These are phyloP conservation scores for Siniperca knerii DNA, from an alignment of 2,113 vertebrate genomes.

Conservation along the genomic window DNA sequence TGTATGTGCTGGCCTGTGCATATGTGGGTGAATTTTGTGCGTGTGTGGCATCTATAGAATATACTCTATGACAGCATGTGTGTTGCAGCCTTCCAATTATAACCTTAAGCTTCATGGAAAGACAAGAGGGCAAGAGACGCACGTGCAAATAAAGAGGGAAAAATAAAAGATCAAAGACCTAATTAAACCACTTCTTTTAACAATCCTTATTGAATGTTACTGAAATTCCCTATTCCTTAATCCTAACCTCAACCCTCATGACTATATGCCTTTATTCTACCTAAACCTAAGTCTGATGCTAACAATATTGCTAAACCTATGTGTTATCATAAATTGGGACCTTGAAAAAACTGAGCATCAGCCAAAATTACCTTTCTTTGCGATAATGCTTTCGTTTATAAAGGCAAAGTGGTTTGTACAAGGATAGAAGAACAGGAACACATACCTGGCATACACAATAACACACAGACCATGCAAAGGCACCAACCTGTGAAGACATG, in stretches of 20 bases:
- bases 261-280: neutral
- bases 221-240: neutral
- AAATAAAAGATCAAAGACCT: neutral
- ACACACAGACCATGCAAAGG: neutral
- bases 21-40: neutral
- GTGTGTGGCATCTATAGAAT: neutral
- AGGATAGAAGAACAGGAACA: neutral
- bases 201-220: neutral
- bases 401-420: neutral
- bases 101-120: neutral
- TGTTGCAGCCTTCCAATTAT: neutral
- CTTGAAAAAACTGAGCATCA: too few species aligned
- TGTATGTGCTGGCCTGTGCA: neutral
- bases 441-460: neutral
- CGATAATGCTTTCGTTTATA: neutral
- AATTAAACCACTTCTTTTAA: neutral
- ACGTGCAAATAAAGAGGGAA: neutral
- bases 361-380: neutral
- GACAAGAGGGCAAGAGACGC: neutral
- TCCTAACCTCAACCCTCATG: neutral
- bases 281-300: neutral
- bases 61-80: neutral
- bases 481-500: constrained; percentile 91
- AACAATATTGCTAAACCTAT: neutral
- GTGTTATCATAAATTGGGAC: neutral